These are phyloP conservation scores for Andricus quercusramuli DNA, from an alignment of 2,888 invertebrate genomes.

Conservation along the genomic window DNA sequence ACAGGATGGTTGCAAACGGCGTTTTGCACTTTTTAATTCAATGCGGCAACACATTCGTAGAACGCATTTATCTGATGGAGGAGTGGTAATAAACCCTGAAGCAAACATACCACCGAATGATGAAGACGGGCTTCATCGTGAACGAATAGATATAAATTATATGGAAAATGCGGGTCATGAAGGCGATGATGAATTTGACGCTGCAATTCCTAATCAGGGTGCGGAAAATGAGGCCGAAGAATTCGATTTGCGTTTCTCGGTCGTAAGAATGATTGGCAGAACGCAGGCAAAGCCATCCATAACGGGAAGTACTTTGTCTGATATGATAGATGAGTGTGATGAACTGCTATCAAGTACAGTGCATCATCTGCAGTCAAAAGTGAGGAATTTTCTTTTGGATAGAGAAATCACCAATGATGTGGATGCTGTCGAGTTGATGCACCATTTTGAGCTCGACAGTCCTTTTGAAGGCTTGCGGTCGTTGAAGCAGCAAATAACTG, in stretches of 20 bases:
- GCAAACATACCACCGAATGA: not conserved
- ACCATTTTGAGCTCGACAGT: no score
- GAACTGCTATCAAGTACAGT: not conserved
- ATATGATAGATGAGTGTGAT: conserved; percentile 44
- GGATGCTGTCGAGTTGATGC: no score
- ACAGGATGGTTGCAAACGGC: no score
- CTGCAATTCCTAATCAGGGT: not conserved
- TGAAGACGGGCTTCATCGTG: not conserved
- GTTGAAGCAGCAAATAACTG: no score
- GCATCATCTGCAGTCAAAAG: no score
- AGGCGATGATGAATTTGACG: not conserved
- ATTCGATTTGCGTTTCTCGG: conserved; percentile 27
- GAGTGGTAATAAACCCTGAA: not conserved
- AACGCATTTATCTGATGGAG: conserved; percentile 38
- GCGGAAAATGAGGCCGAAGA: not conserved
- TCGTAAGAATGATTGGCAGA: conserved; percentile 43
- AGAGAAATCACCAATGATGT: no score
- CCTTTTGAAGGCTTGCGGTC: no score
- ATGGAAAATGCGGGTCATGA: not conserved
- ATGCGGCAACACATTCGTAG: conserved; percentile 45
- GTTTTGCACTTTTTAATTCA: conserved; percentile 41
- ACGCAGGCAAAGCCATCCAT: conserved; percentile 48
- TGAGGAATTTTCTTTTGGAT: no score
- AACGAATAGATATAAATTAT: not conserved
- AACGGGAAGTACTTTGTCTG: conserved; percentile 44